These are phyloP conservation scores for Cheirogaleus medius DNA, from an alignment of 2,113 vertebrate species.

Conservation along the genomic window DNA sequence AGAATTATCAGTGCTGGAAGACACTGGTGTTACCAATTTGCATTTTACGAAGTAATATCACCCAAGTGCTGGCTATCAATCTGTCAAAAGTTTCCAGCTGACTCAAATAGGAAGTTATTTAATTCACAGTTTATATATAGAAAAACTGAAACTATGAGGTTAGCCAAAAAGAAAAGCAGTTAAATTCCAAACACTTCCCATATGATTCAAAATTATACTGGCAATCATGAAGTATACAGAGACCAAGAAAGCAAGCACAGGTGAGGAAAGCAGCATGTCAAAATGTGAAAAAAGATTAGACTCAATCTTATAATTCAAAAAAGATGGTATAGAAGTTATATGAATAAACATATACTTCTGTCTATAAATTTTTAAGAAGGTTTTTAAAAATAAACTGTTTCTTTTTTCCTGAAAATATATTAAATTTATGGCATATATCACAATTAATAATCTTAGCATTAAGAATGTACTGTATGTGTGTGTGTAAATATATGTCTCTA, in stretches of 20 bases:
- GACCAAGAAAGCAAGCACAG: slow-evolving; percentile 1
- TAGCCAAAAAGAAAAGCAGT: slow-evolving; percentile 39
- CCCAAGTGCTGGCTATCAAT: slow-evolving; percentile 40
- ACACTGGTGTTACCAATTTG: slow-evolving; percentile 5
- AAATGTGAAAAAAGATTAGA: slow-evolving; percentile 28
- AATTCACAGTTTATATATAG: slow-evolving; percentile 53
- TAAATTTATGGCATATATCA: not conserved
- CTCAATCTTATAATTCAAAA: not conserved
- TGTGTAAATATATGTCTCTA: not conserved
- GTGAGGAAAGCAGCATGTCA: slow-evolving; percentile 8
- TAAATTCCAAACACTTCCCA: slow-evolving; percentile 43
- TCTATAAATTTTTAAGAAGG: slow-evolving; percentile 2
- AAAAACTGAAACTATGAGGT: slow-evolving; percentile 63
- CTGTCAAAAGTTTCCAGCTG: slow-evolving; percentile 65
- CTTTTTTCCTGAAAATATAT: not conserved
- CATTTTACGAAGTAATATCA: slow-evolving; percentile 61
- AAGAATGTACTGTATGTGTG: not conserved
- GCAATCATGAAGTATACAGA: slow-evolving; percentile 37
- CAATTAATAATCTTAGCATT: slow-evolving; percentile 9
- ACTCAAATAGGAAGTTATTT: slow-evolving; percentile 61
- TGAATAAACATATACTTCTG: not conserved
- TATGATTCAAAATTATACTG: slow-evolving; percentile 38
- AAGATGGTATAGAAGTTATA: not conserved
- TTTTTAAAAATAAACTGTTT: slow-evolving; percentile 27
- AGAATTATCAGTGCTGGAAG: slow-evolving; percentile 50